These are phyloP conservation scores for Falco rusticolus DNA, from an alignment of 2,797 vertebrate species.

Conservation along the genomic window DNA sequence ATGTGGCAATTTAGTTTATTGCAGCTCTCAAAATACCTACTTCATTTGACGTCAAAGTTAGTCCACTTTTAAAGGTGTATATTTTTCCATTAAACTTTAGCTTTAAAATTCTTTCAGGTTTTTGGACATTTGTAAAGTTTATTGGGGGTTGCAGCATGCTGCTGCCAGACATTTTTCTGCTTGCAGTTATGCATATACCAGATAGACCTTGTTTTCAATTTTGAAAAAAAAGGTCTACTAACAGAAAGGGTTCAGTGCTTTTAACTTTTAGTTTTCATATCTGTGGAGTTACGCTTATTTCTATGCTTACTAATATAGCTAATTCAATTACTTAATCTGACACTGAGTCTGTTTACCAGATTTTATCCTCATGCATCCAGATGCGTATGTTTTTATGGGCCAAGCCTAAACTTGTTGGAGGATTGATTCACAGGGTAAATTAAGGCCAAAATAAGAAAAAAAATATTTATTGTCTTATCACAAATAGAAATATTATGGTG, in stretches of 20 bases:
- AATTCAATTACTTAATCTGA: background rate
- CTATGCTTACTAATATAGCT: background rate
- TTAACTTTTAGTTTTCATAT: background rate
- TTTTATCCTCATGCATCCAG: background rate
- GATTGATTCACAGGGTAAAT: background rate
- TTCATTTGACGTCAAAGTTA: constrained; percentile 31
- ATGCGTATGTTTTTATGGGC: background rate
- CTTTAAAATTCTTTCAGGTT: background rate
- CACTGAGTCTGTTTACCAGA: background rate
- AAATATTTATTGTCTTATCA: background rate
- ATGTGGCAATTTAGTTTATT: constrained; percentile 66
- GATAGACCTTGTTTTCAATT: background rate
- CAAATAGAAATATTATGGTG: background rate
- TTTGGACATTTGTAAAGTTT: background rate
- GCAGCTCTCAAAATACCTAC: constrained; percentile 48
- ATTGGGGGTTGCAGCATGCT: background rate
- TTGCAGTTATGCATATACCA: background rate
- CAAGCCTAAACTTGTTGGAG: background rate
- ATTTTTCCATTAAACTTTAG: constrained; percentile 40
- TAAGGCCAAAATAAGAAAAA: background rate
- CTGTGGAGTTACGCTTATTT: background rate
- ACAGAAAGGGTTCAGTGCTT: background rate
- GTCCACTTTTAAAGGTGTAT: constrained; percentile 58
- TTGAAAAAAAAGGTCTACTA: background rate
- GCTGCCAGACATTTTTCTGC: background rate